Evolutionary conservation across 2,888 invertebrate genomes (phyloP).

Genomic region (Tachina grossa): DNA sequence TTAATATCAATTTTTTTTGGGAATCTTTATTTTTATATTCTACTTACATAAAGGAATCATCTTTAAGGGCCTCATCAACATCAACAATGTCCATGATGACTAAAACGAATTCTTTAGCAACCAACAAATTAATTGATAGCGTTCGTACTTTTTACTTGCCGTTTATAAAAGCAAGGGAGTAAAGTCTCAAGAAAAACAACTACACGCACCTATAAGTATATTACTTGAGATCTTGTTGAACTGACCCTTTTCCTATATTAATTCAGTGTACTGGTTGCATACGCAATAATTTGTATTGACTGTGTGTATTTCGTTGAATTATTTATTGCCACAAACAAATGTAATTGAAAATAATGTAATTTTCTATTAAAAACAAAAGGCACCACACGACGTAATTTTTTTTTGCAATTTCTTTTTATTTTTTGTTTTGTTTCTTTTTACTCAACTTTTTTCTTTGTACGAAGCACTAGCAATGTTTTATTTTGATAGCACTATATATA

Average conservation of each 20-base stretch:
- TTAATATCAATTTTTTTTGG: slow-evolving; percentile 37
- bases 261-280: slow-evolving; percentile 22
- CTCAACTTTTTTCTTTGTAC: slow-evolving; percentile 31
- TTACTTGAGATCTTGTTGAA: slow-evolving; percentile 36
- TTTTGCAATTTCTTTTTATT: slow-evolving; percentile 36
- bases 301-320: slow-evolving; percentile 5
- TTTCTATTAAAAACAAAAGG: slow-evolving; percentile 25
- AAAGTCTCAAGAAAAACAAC: slow-evolving; percentile 38
- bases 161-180: slow-evolving; percentile 20
- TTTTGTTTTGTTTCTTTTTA: slow-evolving; percentile 51
- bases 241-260: slow-evolving; percentile 42
- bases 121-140: slow-evolving; percentile 7
- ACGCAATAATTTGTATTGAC: slow-evolving; percentile 25
- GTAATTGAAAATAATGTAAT: slow-evolving; percentile 1
- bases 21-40: background rate
- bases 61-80: slow-evolving; percentile 82
- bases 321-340: slow-evolving; percentile 5
- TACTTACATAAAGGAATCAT: slow-evolving; percentile 83
- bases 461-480: slow-evolving; percentile 67
- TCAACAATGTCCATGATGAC: slow-evolving; percentile 81
- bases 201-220: slow-evolving; percentile 29
- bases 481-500: slow-evolving; percentile 29
- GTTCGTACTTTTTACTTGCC: slow-evolving; percentile 9
- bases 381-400: slow-evolving; percentile 57
- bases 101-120: slow-evolving; percentile 33